A percentile compares a stretch with the other conserved stretches of the same genome.
Conservation (phyloP, 2,797 vertebrate genomes). For the Premnoplex brunnescens region DNA sequence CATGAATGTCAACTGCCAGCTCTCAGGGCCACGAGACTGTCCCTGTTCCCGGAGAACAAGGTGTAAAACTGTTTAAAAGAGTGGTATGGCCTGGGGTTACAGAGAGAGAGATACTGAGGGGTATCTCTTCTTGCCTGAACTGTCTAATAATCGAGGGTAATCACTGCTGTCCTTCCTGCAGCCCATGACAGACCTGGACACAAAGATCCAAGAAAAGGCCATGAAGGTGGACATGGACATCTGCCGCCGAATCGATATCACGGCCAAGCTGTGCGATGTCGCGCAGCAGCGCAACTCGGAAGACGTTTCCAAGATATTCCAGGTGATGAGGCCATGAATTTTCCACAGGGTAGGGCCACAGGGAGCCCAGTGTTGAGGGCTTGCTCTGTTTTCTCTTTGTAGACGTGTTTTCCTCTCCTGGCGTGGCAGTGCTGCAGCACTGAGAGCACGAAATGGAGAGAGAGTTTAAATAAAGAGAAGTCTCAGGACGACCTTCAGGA, state of each 20-base stretch:
- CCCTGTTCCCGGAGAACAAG: not conserved
- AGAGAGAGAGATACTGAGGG: slow-evolving; percentile 38
- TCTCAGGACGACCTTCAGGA: not conserved
- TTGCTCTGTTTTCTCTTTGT: not conserved
- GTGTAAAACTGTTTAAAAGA: not conserved
- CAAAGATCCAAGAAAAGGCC: slow-evolving; percentile 98
- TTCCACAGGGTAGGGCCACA: slow-evolving; percentile 3
- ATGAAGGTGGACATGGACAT: slow-evolving; percentile 99
- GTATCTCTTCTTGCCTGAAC: slow-evolving; percentile 64
- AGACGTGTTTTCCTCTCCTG: fast-evolving
- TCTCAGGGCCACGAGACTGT: not conserved
- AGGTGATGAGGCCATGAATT: slow-evolving; percentile 78
- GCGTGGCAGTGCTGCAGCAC: not conserved
- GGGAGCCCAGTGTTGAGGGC: not conserved
- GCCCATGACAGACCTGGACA: slow-evolving; percentile 98
- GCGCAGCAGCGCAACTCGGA: slow-evolving; percentile 99
- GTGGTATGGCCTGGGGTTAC: not conserved
- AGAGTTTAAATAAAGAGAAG: not conserved
- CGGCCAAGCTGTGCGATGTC: slow-evolving; percentile 97
- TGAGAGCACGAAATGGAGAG: not conserved
- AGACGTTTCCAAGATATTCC: slow-evolving; percentile 98
- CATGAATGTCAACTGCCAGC: not conserved
- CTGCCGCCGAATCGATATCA: slow-evolving; percentile 98
- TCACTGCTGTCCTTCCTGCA: slow-evolving; percentile 81
- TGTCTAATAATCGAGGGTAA: slow-evolving; percentile 73